Conservation (phyloP, 2,113 vertebrate genomes). For the Gobiocypris rarus region DNA sequence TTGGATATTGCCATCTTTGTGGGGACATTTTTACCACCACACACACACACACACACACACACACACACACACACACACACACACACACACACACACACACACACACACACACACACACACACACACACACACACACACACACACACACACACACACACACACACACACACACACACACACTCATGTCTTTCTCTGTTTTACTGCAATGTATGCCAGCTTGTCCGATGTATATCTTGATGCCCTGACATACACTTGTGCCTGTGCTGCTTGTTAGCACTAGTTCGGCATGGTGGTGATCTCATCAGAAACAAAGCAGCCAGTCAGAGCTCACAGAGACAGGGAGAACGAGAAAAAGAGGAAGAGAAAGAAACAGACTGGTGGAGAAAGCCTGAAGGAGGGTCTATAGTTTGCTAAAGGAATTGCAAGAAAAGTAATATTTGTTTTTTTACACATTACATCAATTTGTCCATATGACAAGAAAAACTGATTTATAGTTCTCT, state of each 20-base stretch:
- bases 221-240: constrained; percentile 75
- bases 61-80: no score
- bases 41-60: no score
- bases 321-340: constrained; percentile 61
- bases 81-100: no score
- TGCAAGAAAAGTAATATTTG: not conserved
- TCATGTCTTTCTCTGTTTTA: not conserved
- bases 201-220: not conserved
- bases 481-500: not conserved
- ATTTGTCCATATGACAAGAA: not conserved
- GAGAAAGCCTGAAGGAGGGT: constrained; percentile 22
- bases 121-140: no score
- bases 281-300: constrained; percentile 73
- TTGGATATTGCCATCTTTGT: no score
- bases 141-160: constrained; percentile 57
- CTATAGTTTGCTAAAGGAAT: not conserved
- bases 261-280: constrained; percentile 78
- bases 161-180: constrained; percentile 31
- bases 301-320: constrained; percentile 71
- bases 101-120: no score
- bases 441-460: not conserved
- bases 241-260: constrained; percentile 73
- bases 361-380: constrained; percentile 3
- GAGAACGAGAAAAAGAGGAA: not conserved
- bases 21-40: no score